Evolutionary conservation across 2,113 vertebrate species (phyloP), one percentile per base, ranked within the genome.

Genomic region (Gymnobelideus leadbeateri): DNA sequence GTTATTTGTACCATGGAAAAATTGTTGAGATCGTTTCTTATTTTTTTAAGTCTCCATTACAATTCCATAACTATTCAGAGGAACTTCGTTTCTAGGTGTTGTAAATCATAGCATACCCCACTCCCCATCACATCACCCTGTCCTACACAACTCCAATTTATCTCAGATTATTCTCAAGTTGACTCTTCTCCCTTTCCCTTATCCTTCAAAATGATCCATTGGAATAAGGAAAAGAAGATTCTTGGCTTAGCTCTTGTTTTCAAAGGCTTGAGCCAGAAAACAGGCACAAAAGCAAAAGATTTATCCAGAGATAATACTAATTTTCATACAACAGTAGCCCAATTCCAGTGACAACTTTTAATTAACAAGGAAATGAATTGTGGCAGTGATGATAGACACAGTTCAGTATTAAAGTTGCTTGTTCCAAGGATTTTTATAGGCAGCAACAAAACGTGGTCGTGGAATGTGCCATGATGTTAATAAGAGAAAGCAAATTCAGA

Each of bases 341-440:
- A 84, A 8, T 23, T 77, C 16, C 68, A 77, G 14, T 19, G 68
- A 84, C 68, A 43, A 21, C 37, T 84, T 84, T 84, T 84, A 84
- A 84, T 84, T 43, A 84, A 84, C 19, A 43, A 77, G 37, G 61
- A n/a, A 43, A 21, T 23, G 68, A 84, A 84, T 43, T 43, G 37
- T 84, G 68, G n/a, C 16, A 2, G 19, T 43, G n/a, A 43, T 43
- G 68, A 84, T 23, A 43, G n/a, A 84, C 6, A 84, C 37, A 43
- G 19, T 84, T 43, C 68, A n/a, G 61, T 19, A 84, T 43, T 43
- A 5, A 10, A 68, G 23, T 93, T 53, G 89, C 28, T 43, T 90
- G 46, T 52, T 94, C 51, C 49, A 84, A 11, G 91, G 54, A 54
- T 89, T 94, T 49, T 53, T 54, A 93, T 28, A 47, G 26, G 93